Base-by-base conservation (phyloP, 2,797 vertebrate species). In the Carapus acus region DNA sequence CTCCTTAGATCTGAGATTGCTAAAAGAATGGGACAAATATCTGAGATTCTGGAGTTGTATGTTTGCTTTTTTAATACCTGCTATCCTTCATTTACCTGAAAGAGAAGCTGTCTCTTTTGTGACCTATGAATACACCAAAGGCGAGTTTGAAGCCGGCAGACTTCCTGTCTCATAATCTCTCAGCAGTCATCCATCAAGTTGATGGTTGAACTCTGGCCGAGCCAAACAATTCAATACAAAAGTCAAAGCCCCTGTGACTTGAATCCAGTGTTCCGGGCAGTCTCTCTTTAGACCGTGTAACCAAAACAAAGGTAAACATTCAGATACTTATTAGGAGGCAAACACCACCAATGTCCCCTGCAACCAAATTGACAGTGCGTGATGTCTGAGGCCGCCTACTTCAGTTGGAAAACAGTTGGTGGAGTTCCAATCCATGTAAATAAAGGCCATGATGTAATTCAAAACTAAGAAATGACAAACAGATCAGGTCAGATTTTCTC, bases 281-380 rank as follows among this genome's bases (percentile, higher is more conserved):
- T 73, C 78, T 84, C 78, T 76, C 59, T 51, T 6, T 56, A 31
- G 59, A 58, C 54, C 45, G 52, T 2, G 70, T 82, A 62, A 80
- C 78, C 78, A 84, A 74, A 83, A 82, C 82, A 82, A 59, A 60
- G 50, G 16, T 63, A 79, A 80, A 80, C 79, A 81, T 43, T 51
- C 47, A 62, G 62, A 48, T 31, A 15, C 51, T 60, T 69, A 44
- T 53, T 49, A 50, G 40, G 49, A 58, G 19, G 50, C 43, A 52
- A 15, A 42, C 19, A 53, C 34, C 54, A 73, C 66, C 69, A 54
- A 65, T 66, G 49, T 2, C 19, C 55, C 55, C 44, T 48, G 62
- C 70, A 41, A 62, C 34, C 29, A n/a, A 40, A 79, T 70, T 77
- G 67, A 74, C 55, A 39, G 48, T 49, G 68, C 58, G 44, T 81